Conservation (phyloP, 2,888 invertebrate species). For the Timandra comae region DNA sequence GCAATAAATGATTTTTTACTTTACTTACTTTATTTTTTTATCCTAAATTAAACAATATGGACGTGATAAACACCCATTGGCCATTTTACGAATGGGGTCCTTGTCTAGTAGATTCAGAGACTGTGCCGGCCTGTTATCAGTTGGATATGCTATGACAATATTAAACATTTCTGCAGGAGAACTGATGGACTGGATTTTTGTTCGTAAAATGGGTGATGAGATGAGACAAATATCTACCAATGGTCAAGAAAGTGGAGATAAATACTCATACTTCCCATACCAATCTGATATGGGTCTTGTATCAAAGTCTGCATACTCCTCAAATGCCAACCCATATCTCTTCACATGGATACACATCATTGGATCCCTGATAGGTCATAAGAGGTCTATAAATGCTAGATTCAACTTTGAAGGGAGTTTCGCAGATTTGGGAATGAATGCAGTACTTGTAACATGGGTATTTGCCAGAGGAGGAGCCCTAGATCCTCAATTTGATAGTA, state of each 20-base stretch:
- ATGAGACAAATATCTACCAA: not conserved
- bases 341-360: conserved; percentile 1
- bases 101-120: not conserved
- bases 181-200: not conserved
- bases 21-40: too few relatives aligned
- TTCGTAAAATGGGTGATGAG: not conserved
- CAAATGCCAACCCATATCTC: not conserved
- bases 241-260: not conserved
- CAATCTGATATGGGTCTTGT: conserved; percentile 1
- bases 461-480: conserved; percentile 1
- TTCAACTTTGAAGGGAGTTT: conserved; percentile 1
- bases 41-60: not conserved
- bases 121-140: not conserved
- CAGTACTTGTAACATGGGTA: not conserved
- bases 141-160: not conserved
- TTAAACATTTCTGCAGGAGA: not conserved
- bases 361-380: not conserved
- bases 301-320: not conserved
- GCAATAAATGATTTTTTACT: too few relatives aligned
- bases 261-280: conserved; percentile 2
- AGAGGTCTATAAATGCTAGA: not conserved
- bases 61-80: not conserved
- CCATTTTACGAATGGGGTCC: not conserved
- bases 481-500: not conserved
- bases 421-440: conserved; percentile 1